Conservation (phyloP, 2,888 invertebrate species). For the Hemaris fuciformis region DNA sequence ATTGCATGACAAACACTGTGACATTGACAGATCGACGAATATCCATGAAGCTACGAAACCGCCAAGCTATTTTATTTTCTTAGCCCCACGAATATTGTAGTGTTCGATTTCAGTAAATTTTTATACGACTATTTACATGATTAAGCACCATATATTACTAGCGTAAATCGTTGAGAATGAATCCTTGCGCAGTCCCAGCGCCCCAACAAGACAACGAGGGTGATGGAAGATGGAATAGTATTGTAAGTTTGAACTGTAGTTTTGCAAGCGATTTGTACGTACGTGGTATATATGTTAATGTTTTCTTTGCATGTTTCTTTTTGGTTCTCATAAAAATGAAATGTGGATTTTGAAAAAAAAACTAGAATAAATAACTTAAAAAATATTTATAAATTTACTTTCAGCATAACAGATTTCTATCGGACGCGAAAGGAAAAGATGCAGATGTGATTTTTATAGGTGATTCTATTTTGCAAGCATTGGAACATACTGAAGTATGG, state of each 20-base stretch:
- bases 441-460: conserved; percentile 96
- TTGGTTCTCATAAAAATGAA: background rate
- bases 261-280: background rate
- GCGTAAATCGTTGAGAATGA: conserved; percentile 72
- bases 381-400: conserved; percentile 45
- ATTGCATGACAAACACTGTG: no score
- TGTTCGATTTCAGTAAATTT: background rate
- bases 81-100: conserved; percentile 10
- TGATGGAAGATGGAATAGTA: conserved; percentile 92
- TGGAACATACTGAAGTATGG: conserved; percentile 93
- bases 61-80: conserved; percentile 33
- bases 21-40: conserved; percentile 25
- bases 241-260: conserved; percentile 64
- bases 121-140: background rate
- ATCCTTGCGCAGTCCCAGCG: conserved; percentile 86
- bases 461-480: conserved; percentile 91
- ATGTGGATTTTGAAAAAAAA: background rate
- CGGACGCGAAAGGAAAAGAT: conserved; percentile 93
- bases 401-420: conserved; percentile 92
- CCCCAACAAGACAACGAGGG: conserved; percentile 89
- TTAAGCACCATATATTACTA: background rate
- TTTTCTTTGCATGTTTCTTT: background rate
- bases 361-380: background rate
- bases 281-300: background rate
- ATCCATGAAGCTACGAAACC: conserved; percentile 25